Evolutionary conservation across 2,888 invertebrate genomes (phyloP), one percentile per base, ranked within the genome.

Genomic region (Lochmaea capreae): DNA sequence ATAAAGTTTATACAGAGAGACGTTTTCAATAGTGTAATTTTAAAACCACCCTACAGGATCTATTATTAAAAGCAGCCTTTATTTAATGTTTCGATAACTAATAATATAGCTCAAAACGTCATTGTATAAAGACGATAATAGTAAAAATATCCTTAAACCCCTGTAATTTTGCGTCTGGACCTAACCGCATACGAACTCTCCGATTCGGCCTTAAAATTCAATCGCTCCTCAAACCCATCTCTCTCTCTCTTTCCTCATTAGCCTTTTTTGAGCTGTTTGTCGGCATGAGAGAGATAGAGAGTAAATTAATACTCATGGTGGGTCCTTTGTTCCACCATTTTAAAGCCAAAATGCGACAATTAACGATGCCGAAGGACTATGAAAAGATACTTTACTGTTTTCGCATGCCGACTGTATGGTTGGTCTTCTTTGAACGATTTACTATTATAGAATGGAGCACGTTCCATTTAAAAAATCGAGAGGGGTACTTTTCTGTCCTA

Each of bases 281-380:
- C 73, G 69, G 68, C 61, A 33, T 61, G 63, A 46, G 58, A 33
- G 67, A 43, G 43, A 39, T 39, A 67, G 63, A 70, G 67, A 74
- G 75, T 75, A 70, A 75, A 75, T 75, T 75, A 72, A 75, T 69
- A 72, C 72, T 72, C 43, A 57, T 72, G 67, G 69, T 54, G 75
- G 66, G 75, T 72, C 72, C 75, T 75, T 75, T 75, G 75, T 75
- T 75, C 67, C 72, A 65, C 69, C 72, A 69, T 75, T 75, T 75
- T 75, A 75, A 75, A 72, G 75, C 69, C 72, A 63, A 75, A 75
- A 75, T 65, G 71, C 69, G 72, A 75, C 70, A 75, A 75, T 75
- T 75, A 75, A 75, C 68, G 72, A 73, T 71, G 74, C 74, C 61
- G 74, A 71, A 74, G 71, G 67, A 70, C 74, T 67, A 61, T 39